These are phyloP conservation scores for Ceramica pisi DNA, from an alignment of 2,888 invertebrate species.

Conservation along the genomic window DNA sequence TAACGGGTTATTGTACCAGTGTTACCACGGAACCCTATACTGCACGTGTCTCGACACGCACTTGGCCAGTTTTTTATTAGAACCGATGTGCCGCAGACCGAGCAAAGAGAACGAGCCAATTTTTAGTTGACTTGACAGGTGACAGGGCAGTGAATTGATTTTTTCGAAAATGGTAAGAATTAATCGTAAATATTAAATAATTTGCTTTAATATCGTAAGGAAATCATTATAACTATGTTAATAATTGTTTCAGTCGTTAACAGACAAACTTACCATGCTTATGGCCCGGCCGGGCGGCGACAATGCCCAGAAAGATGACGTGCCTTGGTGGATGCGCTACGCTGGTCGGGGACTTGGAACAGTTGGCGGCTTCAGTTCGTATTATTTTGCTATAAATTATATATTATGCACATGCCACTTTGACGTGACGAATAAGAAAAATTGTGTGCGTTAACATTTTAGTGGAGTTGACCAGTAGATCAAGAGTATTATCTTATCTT, in stretches of 20 bases:
- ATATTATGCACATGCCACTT: conserved; percentile 28
- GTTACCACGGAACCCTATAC: too few species aligned
- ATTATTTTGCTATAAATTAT: conserved; percentile 67
- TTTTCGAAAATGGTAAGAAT: conserved; percentile 88
- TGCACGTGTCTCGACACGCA: too few species aligned
- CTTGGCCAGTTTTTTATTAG: background rate
- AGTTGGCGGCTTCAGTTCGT: conserved; percentile 96
- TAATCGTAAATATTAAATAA: conserved; percentile 72
- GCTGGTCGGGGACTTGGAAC: conserved; percentile 96
- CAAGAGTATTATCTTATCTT: conserved; percentile 61
- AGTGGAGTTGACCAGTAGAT: conserved; percentile 26
- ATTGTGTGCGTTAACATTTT: background rate
- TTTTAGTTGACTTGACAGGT: conserved; percentile 76
- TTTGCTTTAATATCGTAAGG: conserved; percentile 33
- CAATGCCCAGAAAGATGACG: conserved; percentile 94
- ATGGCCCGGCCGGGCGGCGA: conserved; percentile 96
- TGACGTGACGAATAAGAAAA: conserved; percentile 6
- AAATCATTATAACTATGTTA: conserved; percentile 65
- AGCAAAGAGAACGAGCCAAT: conserved; percentile 36
- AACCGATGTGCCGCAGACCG: fast-evolving
- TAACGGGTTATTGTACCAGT: too few species aligned
- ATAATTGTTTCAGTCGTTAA: conserved; percentile 92
- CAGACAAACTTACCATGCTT: conserved; percentile 94
- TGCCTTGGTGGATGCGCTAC: conserved; percentile 97
- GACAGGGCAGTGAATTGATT: conserved; percentile 88